Conservation (phyloP, 2,888 invertebrate genomes). For the Orgyia antiqua region DNA sequence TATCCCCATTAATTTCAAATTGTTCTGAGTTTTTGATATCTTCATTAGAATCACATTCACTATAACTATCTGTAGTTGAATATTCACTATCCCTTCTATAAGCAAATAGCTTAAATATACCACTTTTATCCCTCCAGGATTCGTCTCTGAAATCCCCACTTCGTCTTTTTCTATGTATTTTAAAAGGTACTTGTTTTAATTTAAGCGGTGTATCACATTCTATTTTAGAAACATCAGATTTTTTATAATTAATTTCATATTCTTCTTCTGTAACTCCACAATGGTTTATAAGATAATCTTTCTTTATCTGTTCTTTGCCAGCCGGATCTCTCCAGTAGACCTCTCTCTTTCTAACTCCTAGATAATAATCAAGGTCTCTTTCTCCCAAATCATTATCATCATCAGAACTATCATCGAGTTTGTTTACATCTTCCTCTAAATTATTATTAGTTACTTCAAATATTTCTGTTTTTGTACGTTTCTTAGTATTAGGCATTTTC, state of each 20-base stretch:
- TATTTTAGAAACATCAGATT: constrained; percentile 30
- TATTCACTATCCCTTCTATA: constrained; percentile 56
- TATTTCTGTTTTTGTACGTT: constrained; percentile 39
- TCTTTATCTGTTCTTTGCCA: constrained; percentile 60
- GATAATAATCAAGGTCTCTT: constrained; percentile 62
- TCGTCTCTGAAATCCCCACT: constrained; percentile 47
- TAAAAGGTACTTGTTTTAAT: constrained; percentile 67
- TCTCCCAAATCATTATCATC: constrained; percentile 51
- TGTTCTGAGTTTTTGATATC: constrained; percentile 22
- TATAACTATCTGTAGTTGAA: constrained; percentile 67
- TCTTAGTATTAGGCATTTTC: constrained; percentile 51
- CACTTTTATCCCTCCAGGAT: constrained; percentile 58
- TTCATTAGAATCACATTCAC: constrained; percentile 61
- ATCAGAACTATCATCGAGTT: constrained; percentile 18
- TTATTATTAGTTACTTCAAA: constrained; percentile 29
- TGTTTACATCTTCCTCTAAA: constrained; percentile 25
- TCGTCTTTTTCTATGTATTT: constrained; percentile 53
- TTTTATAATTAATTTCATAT: constrained; percentile 52
- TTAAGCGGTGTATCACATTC: constrained; percentile 41
- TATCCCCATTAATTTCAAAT: constrained; percentile 18
- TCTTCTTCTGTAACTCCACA: constrained; percentile 63
- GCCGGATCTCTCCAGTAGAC: constrained; percentile 62
- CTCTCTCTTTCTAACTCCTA: constrained; percentile 61
- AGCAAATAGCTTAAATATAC: constrained; percentile 59
- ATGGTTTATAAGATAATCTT: constrained; percentile 64